A percentile compares a stretch with the other conserved stretches of the same genome.
Evolutionary conservation across 2,888 invertebrate species (phyloP).

Genomic region (Blera fallax): DNA sequence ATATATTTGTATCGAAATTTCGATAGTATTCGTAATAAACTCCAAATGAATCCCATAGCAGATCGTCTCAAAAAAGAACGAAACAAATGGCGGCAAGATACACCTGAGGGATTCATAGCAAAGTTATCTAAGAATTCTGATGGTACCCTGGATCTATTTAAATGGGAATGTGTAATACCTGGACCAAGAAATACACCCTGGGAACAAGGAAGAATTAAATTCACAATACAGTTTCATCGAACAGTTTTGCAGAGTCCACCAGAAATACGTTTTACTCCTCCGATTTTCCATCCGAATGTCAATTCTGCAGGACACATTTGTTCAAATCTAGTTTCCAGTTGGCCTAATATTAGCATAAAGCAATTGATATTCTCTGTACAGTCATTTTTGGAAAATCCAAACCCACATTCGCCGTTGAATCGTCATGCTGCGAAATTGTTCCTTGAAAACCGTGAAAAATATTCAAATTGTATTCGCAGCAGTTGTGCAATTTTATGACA

Average conservation of each 20-base stretch:
- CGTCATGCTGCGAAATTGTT: slow-evolving; percentile 12
- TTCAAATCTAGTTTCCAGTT: background rate
- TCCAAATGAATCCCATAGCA: slow-evolving; percentile 30
- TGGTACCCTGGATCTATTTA: slow-evolving; percentile 41
- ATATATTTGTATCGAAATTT: too few species aligned
- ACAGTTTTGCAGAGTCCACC: background rate
- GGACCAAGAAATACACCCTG: background rate
- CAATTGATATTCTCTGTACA: slow-evolving; percentile 53
- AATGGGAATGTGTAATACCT: background rate
- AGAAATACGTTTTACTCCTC: background rate
- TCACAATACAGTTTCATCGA: background rate
- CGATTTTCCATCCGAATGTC: slow-evolving; percentile 69
- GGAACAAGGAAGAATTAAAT: background rate
- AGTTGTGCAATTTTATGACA: background rate
- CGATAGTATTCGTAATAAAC: too few species aligned
- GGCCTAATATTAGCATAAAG: slow-evolving; percentile 43
- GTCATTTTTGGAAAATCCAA: slow-evolving; percentile 55
- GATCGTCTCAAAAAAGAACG: slow-evolving; percentile 45
- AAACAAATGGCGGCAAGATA: slow-evolving; percentile 44
- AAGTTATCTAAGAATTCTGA: slow-evolving; percentile 8
- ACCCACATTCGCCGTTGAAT: slow-evolving; percentile 25
- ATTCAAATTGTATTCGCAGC: slow-evolving; percentile 21
- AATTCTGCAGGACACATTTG: slow-evolving; percentile 6
- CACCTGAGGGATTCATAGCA: slow-evolving; percentile 47
- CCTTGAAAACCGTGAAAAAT: background rate